phyloP scores from a whole-genome alignment of 2,888 invertebrate species.

The Sialis fuliginosa region DNA sequence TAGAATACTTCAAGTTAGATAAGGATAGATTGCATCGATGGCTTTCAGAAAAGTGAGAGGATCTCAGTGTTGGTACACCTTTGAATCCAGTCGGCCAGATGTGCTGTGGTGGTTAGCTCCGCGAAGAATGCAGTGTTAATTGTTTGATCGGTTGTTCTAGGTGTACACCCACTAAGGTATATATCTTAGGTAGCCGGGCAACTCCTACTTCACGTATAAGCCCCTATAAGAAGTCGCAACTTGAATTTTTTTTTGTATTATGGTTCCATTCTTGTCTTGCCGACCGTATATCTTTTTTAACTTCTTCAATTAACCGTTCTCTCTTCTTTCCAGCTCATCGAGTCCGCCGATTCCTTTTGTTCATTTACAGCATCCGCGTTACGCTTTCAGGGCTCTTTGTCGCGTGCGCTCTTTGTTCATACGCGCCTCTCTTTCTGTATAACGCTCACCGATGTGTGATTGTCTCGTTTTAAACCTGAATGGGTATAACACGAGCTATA shows the following conservation, averaged over 20 bases:
- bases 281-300: not conserved
- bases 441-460: not conserved
- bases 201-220: not conserved
- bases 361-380: constrained; percentile 1
- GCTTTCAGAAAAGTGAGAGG: no score
- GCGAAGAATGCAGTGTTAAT: no score
- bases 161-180: constrained; percentile 1
- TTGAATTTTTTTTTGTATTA: constrained; percentile 1
- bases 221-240: constrained; percentile 3
- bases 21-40: no score
- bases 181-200: constrained; percentile 1
- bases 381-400: not conserved
- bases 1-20: no score
- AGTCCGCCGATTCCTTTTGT: not conserved
- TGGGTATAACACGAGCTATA: not conserved
- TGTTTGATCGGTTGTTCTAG: not conserved
- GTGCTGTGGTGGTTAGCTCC: no score
- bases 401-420: not conserved
- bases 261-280: not conserved
- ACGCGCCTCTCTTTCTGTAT: not conserved
- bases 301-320: constrained; percentile 1
- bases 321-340: not conserved
- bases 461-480: not conserved
- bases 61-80: no score
- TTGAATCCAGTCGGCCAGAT: no score